Evolutionary conservation across 2,797 vertebrate genomes (phyloP).

Genomic region (Peromyscus nudipes): DNA sequence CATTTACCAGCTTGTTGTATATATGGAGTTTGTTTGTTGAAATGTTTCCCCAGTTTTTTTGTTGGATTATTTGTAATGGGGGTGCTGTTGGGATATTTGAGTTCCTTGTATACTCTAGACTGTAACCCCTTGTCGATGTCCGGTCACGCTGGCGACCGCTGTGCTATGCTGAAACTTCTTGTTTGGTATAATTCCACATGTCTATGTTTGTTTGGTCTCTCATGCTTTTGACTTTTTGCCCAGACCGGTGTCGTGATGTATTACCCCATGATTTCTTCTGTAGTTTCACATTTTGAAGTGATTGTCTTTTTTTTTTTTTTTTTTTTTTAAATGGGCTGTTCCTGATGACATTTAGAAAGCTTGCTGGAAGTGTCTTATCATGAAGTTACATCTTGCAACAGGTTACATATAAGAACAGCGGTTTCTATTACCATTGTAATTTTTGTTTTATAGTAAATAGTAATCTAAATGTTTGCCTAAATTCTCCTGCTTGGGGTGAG

Average conservation of each 20-base stretch:
- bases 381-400: not conserved
- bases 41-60: not conserved
- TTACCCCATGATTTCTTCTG: not conserved
- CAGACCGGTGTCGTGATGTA: not conserved
- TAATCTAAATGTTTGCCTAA: not conserved
- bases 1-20: not conserved
- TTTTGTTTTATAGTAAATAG: not conserved
- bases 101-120: not conserved
- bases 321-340: not conserved
- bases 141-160: not conserved
- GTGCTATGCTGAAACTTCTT: not conserved
- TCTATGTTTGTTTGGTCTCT: not conserved
- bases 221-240: not conserved
- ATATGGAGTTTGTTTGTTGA: not conserved
- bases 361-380: not conserved
- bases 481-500: not conserved
- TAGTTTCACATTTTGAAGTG: not conserved
- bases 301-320: not conserved
- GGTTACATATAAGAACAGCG: not conserved
- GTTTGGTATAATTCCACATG: too few species aligned
- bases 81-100: not conserved
- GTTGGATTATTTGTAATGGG: not conserved
- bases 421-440: not conserved
- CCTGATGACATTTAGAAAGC: not conserved
- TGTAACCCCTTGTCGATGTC: not conserved